A percentile compares a stretch with the other conserved stretches of the same genome.
phyloP scores from a whole-genome alignment of 2,113 vertebrate genomes.

The Neolamprologus tretocephalus region DNA sequence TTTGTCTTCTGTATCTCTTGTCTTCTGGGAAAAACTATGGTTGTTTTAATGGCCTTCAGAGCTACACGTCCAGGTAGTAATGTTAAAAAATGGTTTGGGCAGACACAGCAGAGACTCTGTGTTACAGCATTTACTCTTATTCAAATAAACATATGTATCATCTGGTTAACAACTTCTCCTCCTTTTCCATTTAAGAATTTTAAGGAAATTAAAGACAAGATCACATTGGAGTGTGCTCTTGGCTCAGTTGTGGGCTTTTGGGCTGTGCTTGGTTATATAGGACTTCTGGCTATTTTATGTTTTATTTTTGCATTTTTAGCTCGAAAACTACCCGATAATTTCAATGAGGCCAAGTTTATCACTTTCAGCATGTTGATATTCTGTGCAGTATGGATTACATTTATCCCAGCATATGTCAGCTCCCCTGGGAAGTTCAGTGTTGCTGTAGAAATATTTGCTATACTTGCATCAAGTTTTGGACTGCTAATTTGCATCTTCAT shows the following conservation, averaged over 20 bases:
- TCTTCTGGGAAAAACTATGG: neutral
- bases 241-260: accelerated
- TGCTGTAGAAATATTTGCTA: too few species aligned
- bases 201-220: accelerated
- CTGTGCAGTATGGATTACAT: too few species aligned
- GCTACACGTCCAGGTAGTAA: neutral
- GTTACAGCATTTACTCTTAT: neutral
- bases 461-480: too few species aligned
- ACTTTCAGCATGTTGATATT: too few species aligned
- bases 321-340: too few species aligned
- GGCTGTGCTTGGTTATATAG: neutral
- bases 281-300: too few species aligned
- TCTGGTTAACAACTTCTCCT: constrained; percentile 51
- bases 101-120: neutral
- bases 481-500: too few species aligned
- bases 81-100: neutral
- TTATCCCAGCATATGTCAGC: too few species aligned
- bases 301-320: too few species aligned
- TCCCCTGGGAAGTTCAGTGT: too few species aligned
- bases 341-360: too few species aligned
- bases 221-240: accelerated
- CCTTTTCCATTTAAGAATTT: constrained; percentile 36
- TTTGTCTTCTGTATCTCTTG: neutral
- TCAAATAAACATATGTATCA: neutral
- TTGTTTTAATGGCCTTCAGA: neutral